Base-by-base conservation (phyloP, 64 coral and sea anemone species). In the Actinia equina region DNA sequence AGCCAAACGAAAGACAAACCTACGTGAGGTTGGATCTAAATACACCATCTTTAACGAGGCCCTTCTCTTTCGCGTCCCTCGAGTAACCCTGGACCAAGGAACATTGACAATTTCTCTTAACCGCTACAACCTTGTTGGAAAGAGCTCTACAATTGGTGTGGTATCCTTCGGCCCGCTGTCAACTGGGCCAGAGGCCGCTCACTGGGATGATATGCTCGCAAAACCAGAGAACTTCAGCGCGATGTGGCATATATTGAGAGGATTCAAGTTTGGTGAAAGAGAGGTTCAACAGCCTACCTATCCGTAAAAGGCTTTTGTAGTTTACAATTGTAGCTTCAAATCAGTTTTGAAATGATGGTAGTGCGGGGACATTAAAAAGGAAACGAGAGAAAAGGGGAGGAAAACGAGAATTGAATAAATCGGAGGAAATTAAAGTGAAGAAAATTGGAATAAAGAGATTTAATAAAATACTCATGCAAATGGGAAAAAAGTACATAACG, bases 21-120 rank as follows among this genome's bases (percentile, higher is more conserved):
- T 96, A 56, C 88, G 88, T 19, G 94, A 93, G 59, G 88, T 87
- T 12, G 88, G 91, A 6, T 26, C 85, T 22, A 86, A 62, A 85
- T 90, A 78, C 85, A 96, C 94, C 69, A 84, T 93, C 27, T 96
- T 96, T 85, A 96, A 96, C 85, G 94, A 96, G 62, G 91, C 85
- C 71, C 76, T 96, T 44, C 43, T 96, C 30, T 96, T 96, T 84
- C 94, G 91, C 61, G 91, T 96, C 23, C 59, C 91, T 43, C 88
- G 86, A 27, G 91, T 88, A 3, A 79, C 79, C 22, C 78, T 96
- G 3, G 84, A 87, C 15, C 69, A 23, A 8, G 89, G 85, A 61
- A 69, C 86, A 11, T 45, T 96, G 44, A 93, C 77, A 71, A 87
- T 96, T 25, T 89, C 94, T 3, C 80, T 96, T 17, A 93, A 92